Evolutionary conservation across 2,113 vertebrate genomes (phyloP).

Genomic region (Onychorhynchus coronatus): DNA sequence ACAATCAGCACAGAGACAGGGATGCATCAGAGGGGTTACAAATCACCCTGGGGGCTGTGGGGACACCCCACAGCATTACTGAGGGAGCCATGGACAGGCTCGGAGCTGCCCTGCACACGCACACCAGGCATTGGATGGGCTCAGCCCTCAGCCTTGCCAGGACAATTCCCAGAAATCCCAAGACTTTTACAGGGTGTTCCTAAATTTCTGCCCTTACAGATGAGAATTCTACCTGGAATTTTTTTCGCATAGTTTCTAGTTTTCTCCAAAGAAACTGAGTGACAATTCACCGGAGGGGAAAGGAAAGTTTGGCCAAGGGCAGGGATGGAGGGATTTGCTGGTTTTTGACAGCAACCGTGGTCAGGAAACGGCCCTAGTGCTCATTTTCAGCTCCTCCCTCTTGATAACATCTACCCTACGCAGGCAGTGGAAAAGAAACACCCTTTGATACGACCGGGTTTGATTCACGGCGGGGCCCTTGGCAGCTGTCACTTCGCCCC

Average conservation of each 20-base stretch:
- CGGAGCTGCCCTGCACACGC: accelerated
- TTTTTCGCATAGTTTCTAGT: background rate
- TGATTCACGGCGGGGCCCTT: background rate
- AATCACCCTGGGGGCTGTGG: background rate
- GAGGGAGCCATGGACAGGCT: background rate
- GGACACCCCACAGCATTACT: background rate
- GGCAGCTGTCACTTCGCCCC: background rate
- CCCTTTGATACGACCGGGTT: background rate
- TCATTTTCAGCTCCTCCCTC: constrained; percentile 46
- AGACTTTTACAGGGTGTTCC: background rate
- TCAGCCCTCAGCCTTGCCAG: background rate
- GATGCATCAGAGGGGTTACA: background rate
- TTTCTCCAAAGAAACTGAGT: background rate
- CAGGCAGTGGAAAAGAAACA: constrained; percentile 11
- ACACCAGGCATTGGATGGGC: background rate
- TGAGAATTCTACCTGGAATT: background rate
- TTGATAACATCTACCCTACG: constrained; percentile 10
- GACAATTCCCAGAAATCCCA: background rate
- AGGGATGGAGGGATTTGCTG: background rate
- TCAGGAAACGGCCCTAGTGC: constrained; percentile 29
- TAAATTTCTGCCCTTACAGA: background rate
- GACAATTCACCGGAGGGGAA: background rate
- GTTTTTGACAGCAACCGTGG: background rate
- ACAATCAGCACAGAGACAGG: background rate
- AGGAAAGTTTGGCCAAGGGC: background rate